These are phyloP conservation scores for Drosophila rhopaloa DNA, from an alignment of 1,140 invertebrate genomes.

Conservation along the genomic window DNA sequence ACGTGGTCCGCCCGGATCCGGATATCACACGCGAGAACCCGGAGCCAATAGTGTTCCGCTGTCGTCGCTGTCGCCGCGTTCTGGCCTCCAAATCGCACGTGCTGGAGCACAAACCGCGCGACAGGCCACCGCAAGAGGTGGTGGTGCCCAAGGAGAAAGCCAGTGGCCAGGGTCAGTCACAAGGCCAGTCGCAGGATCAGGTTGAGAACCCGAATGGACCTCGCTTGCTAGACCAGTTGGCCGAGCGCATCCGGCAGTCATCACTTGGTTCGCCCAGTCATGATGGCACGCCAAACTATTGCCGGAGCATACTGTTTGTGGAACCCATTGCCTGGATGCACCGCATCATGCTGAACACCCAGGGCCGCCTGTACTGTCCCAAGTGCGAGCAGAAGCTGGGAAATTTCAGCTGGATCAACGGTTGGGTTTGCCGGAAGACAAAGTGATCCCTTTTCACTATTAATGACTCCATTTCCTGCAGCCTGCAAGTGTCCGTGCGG, in stretches of 20 bases:
- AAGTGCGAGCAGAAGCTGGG: conserved; percentile 92
- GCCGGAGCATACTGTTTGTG: conserved; percentile 90
- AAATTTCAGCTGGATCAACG: conserved; percentile 93
- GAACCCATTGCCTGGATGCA: conserved; percentile 94
- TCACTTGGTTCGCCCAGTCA: conserved; percentile 59
- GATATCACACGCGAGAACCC: conserved; percentile 90
- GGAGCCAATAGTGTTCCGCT: conserved; percentile 92
- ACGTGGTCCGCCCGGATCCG: conserved; percentile 92
- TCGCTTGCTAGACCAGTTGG: conserved; percentile 70
- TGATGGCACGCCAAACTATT: conserved; percentile 83
- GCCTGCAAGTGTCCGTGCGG: conserved; percentile 94
- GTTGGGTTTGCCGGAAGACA: conserved; percentile 74
- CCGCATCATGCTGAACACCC: conserved; percentile 88
- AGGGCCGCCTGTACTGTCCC: conserved; percentile 93
- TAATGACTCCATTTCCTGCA: conserved; percentile 37
- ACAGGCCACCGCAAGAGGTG: conserved; percentile 44
- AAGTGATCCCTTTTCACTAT: too few species aligned
- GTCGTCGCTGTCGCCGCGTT: conserved; percentile 91
- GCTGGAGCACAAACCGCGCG: conserved; percentile 87
- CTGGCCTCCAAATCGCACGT: conserved; percentile 92
- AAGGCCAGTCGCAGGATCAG: neutral
- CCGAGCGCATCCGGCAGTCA: conserved; percentile 78
- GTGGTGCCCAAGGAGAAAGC: conserved; percentile 11
- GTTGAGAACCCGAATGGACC: conserved; percentile 15
- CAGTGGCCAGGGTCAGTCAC: conserved; percentile 1